These are phyloP conservation scores for Paracyprichromis sp. DNA, from an alignment of 2,113 vertebrate species.

Conservation along the genomic window DNA sequence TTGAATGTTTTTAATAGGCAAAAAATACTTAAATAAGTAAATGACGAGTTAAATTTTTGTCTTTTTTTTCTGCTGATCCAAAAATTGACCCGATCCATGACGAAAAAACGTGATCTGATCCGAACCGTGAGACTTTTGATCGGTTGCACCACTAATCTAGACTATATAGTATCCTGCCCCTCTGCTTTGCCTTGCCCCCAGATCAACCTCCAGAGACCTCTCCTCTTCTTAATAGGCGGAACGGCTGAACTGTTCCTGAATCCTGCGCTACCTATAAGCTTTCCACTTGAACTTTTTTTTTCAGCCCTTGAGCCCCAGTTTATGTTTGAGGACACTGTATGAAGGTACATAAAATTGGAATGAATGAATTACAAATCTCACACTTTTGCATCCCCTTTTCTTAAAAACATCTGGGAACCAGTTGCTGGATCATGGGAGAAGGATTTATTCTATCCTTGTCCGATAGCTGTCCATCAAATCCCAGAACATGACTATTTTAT, in stretches of 20 bases:
- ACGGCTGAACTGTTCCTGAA: neutral
- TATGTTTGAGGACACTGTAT: neutral
- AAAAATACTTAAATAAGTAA: neutral
- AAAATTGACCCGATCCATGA: fast-evolving
- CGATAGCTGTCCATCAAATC: neutral
- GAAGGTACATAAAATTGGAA: neutral
- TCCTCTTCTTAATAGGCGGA: neutral
- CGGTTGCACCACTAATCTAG: neutral
- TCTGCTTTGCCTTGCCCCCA: neutral
- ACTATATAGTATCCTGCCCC: neutral
- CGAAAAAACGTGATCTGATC: neutral
- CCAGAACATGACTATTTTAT: neutral
- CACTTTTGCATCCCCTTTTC: neutral
- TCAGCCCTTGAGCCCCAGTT: neutral
- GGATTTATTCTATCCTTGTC: neutral
- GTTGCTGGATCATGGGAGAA: neutral
- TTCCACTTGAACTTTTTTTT: neutral
- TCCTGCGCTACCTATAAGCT: neutral
- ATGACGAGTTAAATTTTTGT: neutral
- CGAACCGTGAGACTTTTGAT: neutral
- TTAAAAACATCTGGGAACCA: neutral
- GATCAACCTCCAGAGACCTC: neutral
- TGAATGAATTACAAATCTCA: neutral
- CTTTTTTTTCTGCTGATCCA: fast-evolving
- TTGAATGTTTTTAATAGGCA: fast-evolving